Evolutionary conservation across 2,888 invertebrate species (phyloP).

Genomic region (Bellardia bayeri): DNA sequence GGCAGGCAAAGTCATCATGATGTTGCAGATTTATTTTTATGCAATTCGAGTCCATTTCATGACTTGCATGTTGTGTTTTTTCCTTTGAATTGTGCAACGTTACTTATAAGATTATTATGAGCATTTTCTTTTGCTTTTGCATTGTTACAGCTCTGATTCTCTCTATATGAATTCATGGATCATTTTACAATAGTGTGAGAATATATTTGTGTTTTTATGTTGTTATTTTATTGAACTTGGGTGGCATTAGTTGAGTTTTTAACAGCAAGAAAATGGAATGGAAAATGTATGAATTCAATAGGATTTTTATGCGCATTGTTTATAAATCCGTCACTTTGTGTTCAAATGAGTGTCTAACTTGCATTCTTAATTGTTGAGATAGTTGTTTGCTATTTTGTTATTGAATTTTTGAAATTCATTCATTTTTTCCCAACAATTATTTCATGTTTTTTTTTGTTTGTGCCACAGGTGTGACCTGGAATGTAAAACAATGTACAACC

Average conservation of each 20-base stretch:
- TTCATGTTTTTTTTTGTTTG: conserved; percentile 15
- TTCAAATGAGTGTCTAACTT: conserved; percentile 34
- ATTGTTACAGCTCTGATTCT: conserved; percentile 41
- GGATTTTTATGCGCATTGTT: conserved; percentile 18
- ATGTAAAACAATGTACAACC: conserved; percentile 20
- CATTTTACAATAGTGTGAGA: conserved; percentile 63
- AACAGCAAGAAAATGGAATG: not conserved
- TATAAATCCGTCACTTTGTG: conserved; percentile 26
- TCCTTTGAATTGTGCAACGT: conserved; percentile 20
- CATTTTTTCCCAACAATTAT: conserved; percentile 3
- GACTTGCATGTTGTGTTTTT: conserved; percentile 6
- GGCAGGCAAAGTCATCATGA: conserved; percentile 49
- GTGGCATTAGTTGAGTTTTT: conserved; percentile 46
- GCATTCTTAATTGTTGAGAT: conserved; percentile 25
- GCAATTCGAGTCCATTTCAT: conserved; percentile 50
- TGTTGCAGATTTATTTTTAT: conserved; percentile 49
- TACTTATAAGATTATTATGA: conserved; percentile 4
- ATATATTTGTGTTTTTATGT: conserved; percentile 1
- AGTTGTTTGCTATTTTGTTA: conserved; percentile 31
- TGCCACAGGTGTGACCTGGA: conserved; percentile 53
- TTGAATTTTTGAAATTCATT: conserved; percentile 39
- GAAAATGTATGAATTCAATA: conserved; percentile 3
- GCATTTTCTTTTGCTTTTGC: not conserved
- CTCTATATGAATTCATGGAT: conserved; percentile 38
- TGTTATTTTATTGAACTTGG: conserved; percentile 58